Base-by-base conservation (phyloP, 2,888 invertebrate species). In the Loripinus fragilis region DNA sequence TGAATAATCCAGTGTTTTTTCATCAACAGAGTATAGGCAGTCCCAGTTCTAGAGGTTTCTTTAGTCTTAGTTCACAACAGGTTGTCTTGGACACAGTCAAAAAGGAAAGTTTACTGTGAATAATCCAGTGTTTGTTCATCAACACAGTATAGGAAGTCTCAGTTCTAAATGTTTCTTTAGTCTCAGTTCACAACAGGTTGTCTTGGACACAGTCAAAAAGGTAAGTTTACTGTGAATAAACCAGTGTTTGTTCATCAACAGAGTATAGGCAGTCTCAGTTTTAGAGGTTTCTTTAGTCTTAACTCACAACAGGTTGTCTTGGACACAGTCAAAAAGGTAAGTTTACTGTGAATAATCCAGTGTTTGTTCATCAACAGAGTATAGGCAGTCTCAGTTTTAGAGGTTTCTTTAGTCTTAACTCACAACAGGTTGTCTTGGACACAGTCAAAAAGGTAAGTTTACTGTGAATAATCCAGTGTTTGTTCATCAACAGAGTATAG, bases 11-110 rank as follows among this genome's bases (percentile, higher is more conserved):
- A 0, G 85, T 93, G 41, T 45, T 68, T 55, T 66, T 83, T 2
- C 28, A 67, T n/a, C 60, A 78, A 33, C 52, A 71, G 20, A 12
- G 41, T 3, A 25, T 23, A n/a, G 42, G 64, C 17, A 69, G 45
- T 15, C 23, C n/a, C 15, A 52, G 69, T 0, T 30, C 71, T 0
- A 75, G n/a, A 12, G 81, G 86, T 52, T 91, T 86, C 88, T 90
- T 93, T 71, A 78, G 80, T 67, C 80, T 94, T 7, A 88, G 90
- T 70, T 86, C 89, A 20, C 76, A 86, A 10, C 92, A 92, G 25
- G 92, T 94, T 28, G 85, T 94, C 64, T 79, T 94, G 35, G 93
- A 93, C 69, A 90, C 93, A 12, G 88, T 94, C 3, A 94, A 94
- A 88, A 90, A 90, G 89, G 92, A 91, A 71, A 78, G 86, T 73